Evolutionary conservation across 1,140 invertebrate species (phyloP), one percentile per base, ranked within the genome.

Genomic region (Stegodyphus dumicola): DNA sequence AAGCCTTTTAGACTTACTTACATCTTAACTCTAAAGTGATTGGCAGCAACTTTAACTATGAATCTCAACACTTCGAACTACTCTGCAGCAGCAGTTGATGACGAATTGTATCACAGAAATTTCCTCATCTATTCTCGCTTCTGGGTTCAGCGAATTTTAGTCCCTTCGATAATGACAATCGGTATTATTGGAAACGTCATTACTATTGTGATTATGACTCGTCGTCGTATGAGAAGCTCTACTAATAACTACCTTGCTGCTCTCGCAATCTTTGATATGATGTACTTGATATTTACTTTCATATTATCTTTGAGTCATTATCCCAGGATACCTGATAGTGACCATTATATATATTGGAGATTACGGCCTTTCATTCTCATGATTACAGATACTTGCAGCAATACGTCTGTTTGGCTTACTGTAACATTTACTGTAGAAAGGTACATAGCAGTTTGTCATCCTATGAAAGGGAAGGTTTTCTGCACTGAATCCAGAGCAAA

Each of bases 361-460:
- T 90, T 91, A 80, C 90, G 90, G 64, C 91, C 92, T 3, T 92
- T 93, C 84, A 93, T 90, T 5, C 90, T 93, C 48, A 93, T 93
- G 92, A 89, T 94, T 60, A 92, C 92, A 10, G 94, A 95, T 89
- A 92, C 93, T 33, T 92, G 93, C 83, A 93, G 93, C 87, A 94
- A 93, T 89, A 93, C 93, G 64, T 95, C 94, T 49, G 94, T 95
- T 65, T 95, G 94, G 94, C 90, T 95, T 74, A 95, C 94, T 56
- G 94, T 95, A 6, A 93, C 94, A 52, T 95, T 95, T 89, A 95
- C 95, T 6, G 92, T 95, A 77, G 95, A 95, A 90, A 90, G 95
- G 66, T 95, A 95, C 91, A 94, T 95, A 75, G 94, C 94, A 18
- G 94, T 95, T 10, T 94, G 94, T 87, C 93, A 95, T 91, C 95